Percentiles rank a stretch among this genome's conserved stretches.
Conservation (phyloP, 2,113 vertebrate species). For the Syngnathus floridae region DNA sequence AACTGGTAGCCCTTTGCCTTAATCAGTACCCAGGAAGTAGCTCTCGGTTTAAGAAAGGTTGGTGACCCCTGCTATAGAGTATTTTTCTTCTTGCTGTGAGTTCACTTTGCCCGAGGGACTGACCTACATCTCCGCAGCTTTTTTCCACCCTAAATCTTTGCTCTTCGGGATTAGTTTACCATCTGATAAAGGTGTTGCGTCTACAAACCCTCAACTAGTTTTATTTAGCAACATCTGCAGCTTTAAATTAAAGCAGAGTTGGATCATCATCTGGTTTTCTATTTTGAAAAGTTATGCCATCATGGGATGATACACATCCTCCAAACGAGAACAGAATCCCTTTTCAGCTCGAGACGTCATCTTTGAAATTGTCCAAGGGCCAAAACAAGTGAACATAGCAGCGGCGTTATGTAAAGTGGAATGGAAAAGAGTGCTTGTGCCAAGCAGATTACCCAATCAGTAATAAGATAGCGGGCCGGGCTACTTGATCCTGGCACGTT, state of each 20-base stretch:
- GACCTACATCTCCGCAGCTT: conserved; percentile 8
- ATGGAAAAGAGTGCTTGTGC: conserved; percentile 53
- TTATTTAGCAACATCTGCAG: background rate
- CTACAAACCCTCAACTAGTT: background rate
- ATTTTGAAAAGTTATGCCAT: background rate
- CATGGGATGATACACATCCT: background rate
- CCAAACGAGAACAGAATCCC: background rate
- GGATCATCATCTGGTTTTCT: background rate
- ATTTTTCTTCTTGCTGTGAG: background rate
- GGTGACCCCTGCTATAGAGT: no score
- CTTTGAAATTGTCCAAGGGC: background rate
- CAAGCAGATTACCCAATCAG: conserved; percentile 65
- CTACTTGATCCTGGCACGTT: conserved; percentile 54
- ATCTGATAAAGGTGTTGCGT: background rate
- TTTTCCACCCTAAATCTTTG: conserved; percentile 7
- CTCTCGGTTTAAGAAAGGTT: no score
- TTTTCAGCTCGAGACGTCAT: background rate
- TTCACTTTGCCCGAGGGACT: conserved; percentile 5
- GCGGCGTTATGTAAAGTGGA: conserved; percentile 56
- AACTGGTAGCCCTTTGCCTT: no score
- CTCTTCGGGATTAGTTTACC: conserved; percentile 7
- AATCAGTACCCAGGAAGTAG: no score
- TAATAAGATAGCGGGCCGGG: conserved; percentile 55
- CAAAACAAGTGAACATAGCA: conserved; percentile 24
- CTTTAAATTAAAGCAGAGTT: background rate